A percentile compares a stretch with the other conserved stretches of the same genome.
Evolutionary conservation across 1,140 invertebrate genomes (phyloP).

Genomic region (Zelostemma sp.): DNA sequence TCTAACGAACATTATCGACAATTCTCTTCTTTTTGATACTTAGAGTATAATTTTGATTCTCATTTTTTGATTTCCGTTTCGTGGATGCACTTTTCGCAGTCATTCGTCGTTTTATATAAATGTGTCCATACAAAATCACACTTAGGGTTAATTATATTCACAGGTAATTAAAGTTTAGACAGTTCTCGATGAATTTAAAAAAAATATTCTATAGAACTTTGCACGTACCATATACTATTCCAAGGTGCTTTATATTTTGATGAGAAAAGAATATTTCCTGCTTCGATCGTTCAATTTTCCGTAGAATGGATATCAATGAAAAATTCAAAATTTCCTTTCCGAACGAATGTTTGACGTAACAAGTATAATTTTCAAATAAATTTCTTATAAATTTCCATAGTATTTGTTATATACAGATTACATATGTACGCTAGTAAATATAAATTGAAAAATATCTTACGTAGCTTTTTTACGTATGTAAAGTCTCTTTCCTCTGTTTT

Average conservation of each 20-base stretch:
- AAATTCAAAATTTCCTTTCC: no score
- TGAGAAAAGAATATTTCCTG: conserved; percentile 5
- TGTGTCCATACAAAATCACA: conserved; percentile 27
- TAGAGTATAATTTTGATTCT: conserved; percentile 69
- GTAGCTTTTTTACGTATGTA: conserved; percentile 18
- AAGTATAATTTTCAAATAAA: not conserved
- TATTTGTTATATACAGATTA: conserved; percentile 1
- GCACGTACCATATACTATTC: conserved; percentile 14
- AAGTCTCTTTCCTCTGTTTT: conserved; percentile 39
- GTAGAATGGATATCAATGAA: not conserved
- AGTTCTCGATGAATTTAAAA: no score
- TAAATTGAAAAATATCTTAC: conserved; percentile 14
- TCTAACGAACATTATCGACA: conserved; percentile 59
- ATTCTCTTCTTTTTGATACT: conserved; percentile 60
- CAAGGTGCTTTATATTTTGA: not conserved
- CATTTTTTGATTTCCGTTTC: conserved; percentile 62
- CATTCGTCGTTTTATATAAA: conserved; percentile 24
- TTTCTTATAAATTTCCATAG: not conserved
- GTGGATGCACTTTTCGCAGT: conserved; percentile 40
- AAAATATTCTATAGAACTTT: not conserved
- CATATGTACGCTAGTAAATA: not conserved
- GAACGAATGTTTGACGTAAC: no score
- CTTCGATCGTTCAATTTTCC: not conserved
- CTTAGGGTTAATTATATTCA: conserved; percentile 19
- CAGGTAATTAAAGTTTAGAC: no score